Conservation (phyloP, 1,140 invertebrate species). For the Harlomillsia oculata region DNA sequence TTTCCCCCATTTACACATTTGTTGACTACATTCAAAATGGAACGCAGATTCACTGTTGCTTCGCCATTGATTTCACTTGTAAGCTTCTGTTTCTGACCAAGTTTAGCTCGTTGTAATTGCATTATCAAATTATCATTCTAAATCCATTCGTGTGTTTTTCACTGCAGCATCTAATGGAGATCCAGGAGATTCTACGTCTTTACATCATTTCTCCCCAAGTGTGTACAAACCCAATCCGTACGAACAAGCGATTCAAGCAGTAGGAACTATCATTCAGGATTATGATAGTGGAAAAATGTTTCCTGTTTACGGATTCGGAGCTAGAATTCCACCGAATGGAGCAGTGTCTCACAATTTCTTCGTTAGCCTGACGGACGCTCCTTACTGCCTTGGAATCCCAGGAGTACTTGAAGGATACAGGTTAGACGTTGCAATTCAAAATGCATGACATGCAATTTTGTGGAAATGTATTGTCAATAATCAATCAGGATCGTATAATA, state of each 20-base stretch:
- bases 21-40: slow-evolving; percentile 53
- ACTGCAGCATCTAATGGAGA: slow-evolving; percentile 55
- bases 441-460: no score
- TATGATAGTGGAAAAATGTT: slow-evolving; percentile 51
- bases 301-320: slow-evolving; percentile 51
- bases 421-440: no score
- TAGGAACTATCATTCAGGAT: slow-evolving; percentile 57
- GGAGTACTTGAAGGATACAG: slow-evolving; percentile 40
- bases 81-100: slow-evolving; percentile 20
- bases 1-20: slow-evolving; percentile 45
- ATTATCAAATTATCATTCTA: neutral
- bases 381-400: slow-evolving; percentile 45
- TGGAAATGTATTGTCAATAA: no score
- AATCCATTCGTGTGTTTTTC: neutral
- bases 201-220: slow-evolving; percentile 45
- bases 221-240: slow-evolving; percentile 48
- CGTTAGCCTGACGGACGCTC: slow-evolving; percentile 48
- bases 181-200: slow-evolving; percentile 46
- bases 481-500: neutral
- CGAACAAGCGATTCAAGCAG: slow-evolving; percentile 49
- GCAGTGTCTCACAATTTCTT: slow-evolving; percentile 50
- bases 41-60: slow-evolving; percentile 44
- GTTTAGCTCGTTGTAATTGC: neutral
- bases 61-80: slow-evolving; percentile 58
- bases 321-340: slow-evolving; percentile 46